phyloP scores from a whole-genome alignment of 2,888 invertebrate species.

The Melanotus villosus region DNA sequence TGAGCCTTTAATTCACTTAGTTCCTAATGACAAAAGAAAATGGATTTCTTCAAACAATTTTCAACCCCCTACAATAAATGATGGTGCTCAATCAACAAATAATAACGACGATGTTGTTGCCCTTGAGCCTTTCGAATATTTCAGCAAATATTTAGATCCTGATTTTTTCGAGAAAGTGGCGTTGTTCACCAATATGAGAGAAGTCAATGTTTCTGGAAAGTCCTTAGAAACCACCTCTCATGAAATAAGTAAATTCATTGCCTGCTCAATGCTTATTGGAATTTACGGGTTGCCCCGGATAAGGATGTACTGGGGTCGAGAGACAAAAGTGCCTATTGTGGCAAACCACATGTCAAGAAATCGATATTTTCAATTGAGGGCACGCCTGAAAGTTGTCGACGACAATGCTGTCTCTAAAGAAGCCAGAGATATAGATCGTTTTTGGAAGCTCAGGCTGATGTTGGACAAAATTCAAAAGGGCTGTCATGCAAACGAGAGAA shows the following conservation, averaged over 20 bases:
- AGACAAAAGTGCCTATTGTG: conserved; percentile 9
- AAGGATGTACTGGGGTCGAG: conserved; percentile 1
- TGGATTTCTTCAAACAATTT: too few species aligned
- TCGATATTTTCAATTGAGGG: conserved; percentile 2
- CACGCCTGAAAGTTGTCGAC: background rate
- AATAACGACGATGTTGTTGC: conserved; percentile 2
- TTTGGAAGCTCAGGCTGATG: too few species aligned
- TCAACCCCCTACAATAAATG: background rate
- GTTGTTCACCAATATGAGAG: conserved; percentile 1
- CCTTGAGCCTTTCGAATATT: conserved; percentile 4
- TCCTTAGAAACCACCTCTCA: conserved; percentile 4
- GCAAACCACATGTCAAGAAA: conserved; percentile 1
- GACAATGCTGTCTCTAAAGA: conserved; percentile 11
- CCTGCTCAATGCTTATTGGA: conserved; percentile 4
- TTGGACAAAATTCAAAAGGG: too few species aligned
- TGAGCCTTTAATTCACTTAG: background rate
- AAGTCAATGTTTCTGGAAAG: conserved; percentile 3
- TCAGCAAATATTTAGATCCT: too few species aligned
- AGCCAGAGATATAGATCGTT: too few species aligned
- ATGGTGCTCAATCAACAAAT: background rate
- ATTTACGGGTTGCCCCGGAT: conserved; percentile 4
- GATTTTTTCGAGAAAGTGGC: background rate
- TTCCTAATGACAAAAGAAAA: background rate
- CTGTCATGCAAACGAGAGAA: too few species aligned
- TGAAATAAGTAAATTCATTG: conserved; percentile 5